Evolutionary conservation across 2,113 vertebrate species (phyloP), one percentile per base, ranked within the genome.

Genomic region (Struthio camelus): DNA sequence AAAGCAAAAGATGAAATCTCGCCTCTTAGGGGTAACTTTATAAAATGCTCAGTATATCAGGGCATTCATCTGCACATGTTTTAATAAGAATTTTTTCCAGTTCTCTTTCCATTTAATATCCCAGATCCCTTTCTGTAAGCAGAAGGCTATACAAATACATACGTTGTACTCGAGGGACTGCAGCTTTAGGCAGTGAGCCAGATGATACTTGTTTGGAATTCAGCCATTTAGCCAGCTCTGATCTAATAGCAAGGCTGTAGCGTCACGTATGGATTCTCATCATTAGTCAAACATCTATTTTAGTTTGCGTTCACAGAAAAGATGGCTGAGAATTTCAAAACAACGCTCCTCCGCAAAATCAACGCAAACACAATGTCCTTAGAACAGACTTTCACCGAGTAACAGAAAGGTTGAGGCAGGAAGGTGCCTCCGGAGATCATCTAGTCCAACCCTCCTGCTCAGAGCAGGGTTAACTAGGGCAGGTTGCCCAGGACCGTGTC

Each of bases 91-190:
- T 11, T 59, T 75, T 86, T 75, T 42, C 3, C 28, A n/a, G 30
- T 80, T 71, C 38, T 66, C 13, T 66, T 27, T 34, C n/a, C 23
- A 2, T 5, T 54, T 1, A 9, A 30, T 92, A 61, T 25, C 36
- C 14, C 18, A 38, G 36, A 48, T 6, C 11, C 40, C 3, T 50
- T 40, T 65, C 32, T 67, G 16, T 48, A 0, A 58, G 38, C 0
- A 0, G 42, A 59, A 36, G 8, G 36, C 27, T 51, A 4, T 8
- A 8, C 27, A 70, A 42, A 38, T 4, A 4, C 32, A 13, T 16
- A 38, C 3, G 0, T 38, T 69, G 54, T 70, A 13, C 28, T 9
- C 2, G 16, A 59, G 54, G 7, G 8, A 13, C 28, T 23, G 3
- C 38, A 50, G 53, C 44, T 90, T 87, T 10, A 50, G 58, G 67